These are phyloP conservation scores for Podarcis cretensis DNA, from an alignment of 2,113 vertebrate species.

Conservation along the genomic window DNA sequence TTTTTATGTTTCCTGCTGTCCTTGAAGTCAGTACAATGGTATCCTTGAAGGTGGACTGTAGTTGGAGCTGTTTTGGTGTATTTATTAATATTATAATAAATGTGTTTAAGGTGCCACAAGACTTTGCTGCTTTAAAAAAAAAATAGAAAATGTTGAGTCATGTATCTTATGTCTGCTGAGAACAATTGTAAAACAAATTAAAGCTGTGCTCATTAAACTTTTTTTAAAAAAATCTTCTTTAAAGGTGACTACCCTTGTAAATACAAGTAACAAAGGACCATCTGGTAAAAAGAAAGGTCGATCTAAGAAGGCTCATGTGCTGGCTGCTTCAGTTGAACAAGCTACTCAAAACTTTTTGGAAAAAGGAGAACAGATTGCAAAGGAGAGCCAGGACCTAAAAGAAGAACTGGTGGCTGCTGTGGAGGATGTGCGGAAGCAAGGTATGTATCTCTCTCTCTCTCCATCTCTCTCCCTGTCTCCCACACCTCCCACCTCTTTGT, in stretches of 20 bases:
- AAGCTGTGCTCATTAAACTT: neutral
- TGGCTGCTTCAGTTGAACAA: conserved; percentile 97
- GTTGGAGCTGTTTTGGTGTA: neutral
- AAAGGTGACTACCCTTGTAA: conserved; percentile 97
- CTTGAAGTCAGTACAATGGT: neutral
- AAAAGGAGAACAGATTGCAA: conserved; percentile 97
- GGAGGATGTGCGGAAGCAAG: conserved; percentile 97
- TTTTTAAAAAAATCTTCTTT: conserved; percentile 22
- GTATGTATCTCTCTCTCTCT: conserved; percentile 65
- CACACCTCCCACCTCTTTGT: too few relatives aligned
- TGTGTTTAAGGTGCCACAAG: neutral
- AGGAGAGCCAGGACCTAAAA: conserved; percentile 97
- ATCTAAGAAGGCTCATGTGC: conserved; percentile 97
- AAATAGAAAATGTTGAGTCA: fast-evolving
- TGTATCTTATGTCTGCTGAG: neutral
- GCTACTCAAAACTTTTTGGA: conserved; percentile 98
- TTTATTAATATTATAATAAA: too few relatives aligned
- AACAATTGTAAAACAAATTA: neutral
- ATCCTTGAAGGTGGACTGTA: too few relatives aligned
- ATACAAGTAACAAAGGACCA: conserved; percentile 97
- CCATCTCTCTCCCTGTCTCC: too few relatives aligned
- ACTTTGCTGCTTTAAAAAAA: neutral
- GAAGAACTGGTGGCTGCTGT: conserved; percentile 95
- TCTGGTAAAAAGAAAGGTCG: conserved; percentile 98
- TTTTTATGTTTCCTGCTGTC: too few relatives aligned